phyloP scores from a whole-genome alignment of 2,797 vertebrate species.

The Anas flavirostris region DNA sequence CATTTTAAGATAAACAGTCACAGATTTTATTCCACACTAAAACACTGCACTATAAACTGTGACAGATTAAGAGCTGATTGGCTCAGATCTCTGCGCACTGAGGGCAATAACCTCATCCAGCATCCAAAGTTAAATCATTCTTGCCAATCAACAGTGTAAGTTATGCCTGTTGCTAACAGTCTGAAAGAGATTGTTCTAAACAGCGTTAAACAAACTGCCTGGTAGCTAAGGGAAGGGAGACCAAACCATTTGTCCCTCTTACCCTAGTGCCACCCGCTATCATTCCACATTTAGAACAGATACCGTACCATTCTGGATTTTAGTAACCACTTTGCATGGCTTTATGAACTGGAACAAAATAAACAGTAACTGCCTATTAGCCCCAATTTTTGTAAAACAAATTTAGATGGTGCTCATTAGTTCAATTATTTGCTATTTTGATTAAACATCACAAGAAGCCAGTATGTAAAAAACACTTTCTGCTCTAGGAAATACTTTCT shows the following conservation, averaged over 20 bases:
- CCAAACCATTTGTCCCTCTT: not conserved
- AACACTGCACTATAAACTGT: not conserved
- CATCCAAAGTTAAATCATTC: not conserved
- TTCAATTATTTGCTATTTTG: not conserved
- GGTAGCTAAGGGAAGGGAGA: not conserved
- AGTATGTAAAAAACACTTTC: not conserved
- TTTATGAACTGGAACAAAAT: not conserved
- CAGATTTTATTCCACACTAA: not conserved
- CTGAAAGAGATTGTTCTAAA: not conserved
- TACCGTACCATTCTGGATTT: not conserved
- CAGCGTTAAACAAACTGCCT: not conserved
- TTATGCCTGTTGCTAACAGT: not conserved
- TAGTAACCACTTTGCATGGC: not conserved
- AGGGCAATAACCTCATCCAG: not conserved
- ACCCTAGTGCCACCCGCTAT: rapidly evolving
- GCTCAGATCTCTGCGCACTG: not conserved
- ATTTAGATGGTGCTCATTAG: not conserved
- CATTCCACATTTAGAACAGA: not conserved
- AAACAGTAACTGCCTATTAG: not conserved
- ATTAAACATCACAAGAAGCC: not conserved
- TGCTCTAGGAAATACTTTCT: not conserved
- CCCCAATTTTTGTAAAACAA: not conserved
- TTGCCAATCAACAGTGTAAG: not conserved
- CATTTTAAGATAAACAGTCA: not conserved
- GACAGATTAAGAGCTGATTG: not conserved